Percentiles rank a stretch among this genome's conserved stretches.
Conservation (phyloP, 2,797 vertebrate species). For the Sebastes kiyomatsui region DNA sequence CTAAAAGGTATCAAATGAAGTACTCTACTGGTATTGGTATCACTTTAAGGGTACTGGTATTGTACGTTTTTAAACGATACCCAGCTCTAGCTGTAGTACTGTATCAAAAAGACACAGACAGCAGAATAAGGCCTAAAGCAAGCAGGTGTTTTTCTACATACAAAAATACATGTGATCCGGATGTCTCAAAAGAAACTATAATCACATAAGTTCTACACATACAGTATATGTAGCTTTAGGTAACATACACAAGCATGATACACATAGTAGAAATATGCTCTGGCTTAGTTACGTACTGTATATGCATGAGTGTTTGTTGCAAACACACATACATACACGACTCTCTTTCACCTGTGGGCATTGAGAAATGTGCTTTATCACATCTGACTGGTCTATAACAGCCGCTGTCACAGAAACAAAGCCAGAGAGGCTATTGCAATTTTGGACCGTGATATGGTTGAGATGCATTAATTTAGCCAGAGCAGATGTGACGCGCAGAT, state of each 20-base stretch:
- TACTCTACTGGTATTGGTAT: too few species aligned
- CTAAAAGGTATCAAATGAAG: too few species aligned
- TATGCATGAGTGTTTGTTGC: not conserved
- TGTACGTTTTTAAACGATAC: not conserved
- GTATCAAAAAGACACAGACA: not conserved
- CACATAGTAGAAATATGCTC: not conserved
- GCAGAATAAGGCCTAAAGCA: not conserved
- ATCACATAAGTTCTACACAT: not conserved
- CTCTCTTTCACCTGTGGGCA: slow-evolving; percentile 5
- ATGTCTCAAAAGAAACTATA: not conserved
- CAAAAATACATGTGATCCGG: not conserved
- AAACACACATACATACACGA: slow-evolving; percentile 1
- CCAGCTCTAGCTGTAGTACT: not conserved
- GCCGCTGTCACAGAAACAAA: slow-evolving; percentile 41
- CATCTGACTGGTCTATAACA: slow-evolving; percentile 64
- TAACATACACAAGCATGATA: not conserved
- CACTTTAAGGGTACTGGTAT: too few species aligned
- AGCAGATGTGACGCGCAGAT: slow-evolving; percentile 56
- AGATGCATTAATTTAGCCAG: slow-evolving; percentile 55
- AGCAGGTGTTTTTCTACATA: not conserved
- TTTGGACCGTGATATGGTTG: slow-evolving; percentile 44
- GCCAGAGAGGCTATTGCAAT: slow-evolving; percentile 36
- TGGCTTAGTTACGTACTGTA: not conserved
- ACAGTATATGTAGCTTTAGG: not conserved
- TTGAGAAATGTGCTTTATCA: slow-evolving; percentile 44